Percentiles rank a stretch among this genome's conserved stretches.
Evolutionary conservation across 2,113 vertebrate species (phyloP).

Genomic region (Calonectris borealis): DNA sequence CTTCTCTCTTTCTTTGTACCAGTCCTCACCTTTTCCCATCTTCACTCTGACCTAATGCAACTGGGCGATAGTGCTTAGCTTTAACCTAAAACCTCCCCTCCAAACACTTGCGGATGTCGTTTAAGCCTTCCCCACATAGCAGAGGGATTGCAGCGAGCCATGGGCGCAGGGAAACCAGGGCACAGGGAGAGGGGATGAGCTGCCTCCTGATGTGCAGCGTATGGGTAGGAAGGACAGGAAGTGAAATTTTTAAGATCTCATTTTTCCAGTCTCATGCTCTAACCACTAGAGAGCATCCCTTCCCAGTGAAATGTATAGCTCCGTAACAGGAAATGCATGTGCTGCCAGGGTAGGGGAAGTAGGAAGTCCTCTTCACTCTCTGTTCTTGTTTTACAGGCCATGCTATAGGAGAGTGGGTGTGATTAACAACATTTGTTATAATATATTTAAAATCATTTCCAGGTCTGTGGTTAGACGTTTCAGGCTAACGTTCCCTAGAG

Average conservation of each 20-base stretch:
- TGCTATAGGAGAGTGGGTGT: neutral
- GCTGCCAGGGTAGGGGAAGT: neutral
- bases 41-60: neutral
- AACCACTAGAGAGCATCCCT: constrained; percentile 69
- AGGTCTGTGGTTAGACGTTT: constrained; percentile 13
- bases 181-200: neutral
- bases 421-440: constrained; percentile 12
- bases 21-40: neutral
- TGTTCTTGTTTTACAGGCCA: constrained; percentile 25
- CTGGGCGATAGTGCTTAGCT: neutral
- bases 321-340: constrained; percentile 24
- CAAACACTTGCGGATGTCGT: neutral
- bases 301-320: constrained; percentile 44
- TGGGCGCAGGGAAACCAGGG: neutral
- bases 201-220: neutral
- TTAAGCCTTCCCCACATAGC: neutral
- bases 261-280: neutral
- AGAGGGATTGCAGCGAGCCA: neutral
- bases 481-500: neutral
- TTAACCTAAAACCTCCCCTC: neutral
- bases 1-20: neutral
- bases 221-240: neutral
- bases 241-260: neutral
- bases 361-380: constrained; percentile 30
- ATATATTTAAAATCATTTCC: constrained; percentile 27